Evolutionary conservation across 2,113 vertebrate genomes (phyloP), one percentile per base, ranked within the genome.

Genomic region (Paralichthys olivaceus): DNA sequence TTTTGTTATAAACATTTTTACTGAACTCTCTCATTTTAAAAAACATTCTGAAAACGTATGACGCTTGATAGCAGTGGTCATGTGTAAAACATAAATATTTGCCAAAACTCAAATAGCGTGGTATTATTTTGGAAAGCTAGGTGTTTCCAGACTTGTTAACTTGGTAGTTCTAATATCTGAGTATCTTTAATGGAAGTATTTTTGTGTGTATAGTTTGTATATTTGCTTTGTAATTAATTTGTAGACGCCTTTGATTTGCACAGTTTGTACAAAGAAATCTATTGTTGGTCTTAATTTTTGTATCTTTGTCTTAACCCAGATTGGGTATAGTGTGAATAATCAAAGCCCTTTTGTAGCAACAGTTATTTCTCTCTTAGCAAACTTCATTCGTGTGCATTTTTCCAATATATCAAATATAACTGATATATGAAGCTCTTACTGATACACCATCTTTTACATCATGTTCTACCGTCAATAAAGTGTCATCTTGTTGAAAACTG

Each of bases 221-320:
- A 73, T 84, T 87, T 83, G 53, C 70, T 63, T 81, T 78, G 62
- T 90, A 76, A 85, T 86, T 69, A 7, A 51, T 82, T 87, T 83
- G 69, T 89, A 91, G 87, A 85, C 73, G 78, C 74, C 77, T 88
- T 90, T 92, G 69, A 90, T 93, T 94, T 93, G 93, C 93, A 93
- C 93, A 93, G 9, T 79, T 89, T 91, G 88, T 84, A 88, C 37
- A 80, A 86, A 79, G 73, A 80, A 80, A 77, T 45, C 63, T 88
- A 72, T 77, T 75, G 37, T 25, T 75, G 49, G 91, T 93, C 91
- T 92, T 93, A 91, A 89, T 87, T 86, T 85, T 89, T 82, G 65
- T 87, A 75, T 80, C 64, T 74, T 72, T 77, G 84, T 92, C 83
- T 85, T 88, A 85, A 81, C 76, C 78, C 83, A 34, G 51, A 47